Evolutionary conservation across 2,797 vertebrate species (phyloP).

Genomic region (Anolis apletophallus): DNA sequence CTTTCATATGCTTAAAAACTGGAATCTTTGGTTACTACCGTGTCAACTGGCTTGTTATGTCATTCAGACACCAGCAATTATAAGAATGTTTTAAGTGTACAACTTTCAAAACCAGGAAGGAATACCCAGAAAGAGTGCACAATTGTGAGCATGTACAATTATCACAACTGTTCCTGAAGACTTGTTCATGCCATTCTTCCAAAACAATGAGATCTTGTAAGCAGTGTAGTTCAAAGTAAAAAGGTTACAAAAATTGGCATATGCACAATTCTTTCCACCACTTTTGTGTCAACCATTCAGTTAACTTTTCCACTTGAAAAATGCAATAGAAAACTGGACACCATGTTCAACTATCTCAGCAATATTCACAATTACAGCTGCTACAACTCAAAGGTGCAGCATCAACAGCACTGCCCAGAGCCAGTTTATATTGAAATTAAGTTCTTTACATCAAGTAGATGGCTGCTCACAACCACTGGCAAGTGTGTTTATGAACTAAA

Average conservation of each 20-base stretch:
- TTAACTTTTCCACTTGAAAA: conserved; percentile 89
- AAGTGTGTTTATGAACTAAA: conserved; percentile 88
- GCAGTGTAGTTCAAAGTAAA: conserved; percentile 85
- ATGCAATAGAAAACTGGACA: conserved; percentile 90
- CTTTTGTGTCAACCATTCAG: conserved; percentile 87
- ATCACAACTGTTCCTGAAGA: conserved; percentile 84
- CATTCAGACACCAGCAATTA: conserved; percentile 82
- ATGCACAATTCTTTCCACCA: conserved; percentile 88
- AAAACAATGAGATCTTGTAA: conserved; percentile 83
- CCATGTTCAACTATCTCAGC: conserved; percentile 87
- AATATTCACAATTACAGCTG: conserved; percentile 88
- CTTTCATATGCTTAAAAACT: conserved; percentile 90
- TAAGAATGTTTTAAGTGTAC: conserved; percentile 87
- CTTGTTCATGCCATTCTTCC: conserved; percentile 85
- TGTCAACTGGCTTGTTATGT: conserved; percentile 80
- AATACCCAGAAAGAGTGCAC: conserved; percentile 82
- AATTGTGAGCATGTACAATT: conserved; percentile 84
- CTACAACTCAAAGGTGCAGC: conserved; percentile 81
- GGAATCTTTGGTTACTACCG: conserved; percentile 88
- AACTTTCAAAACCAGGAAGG: conserved; percentile 84
- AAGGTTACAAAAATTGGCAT: conserved; percentile 88
- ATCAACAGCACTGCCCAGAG: conserved; percentile 79
- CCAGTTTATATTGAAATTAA: conserved; percentile 86
- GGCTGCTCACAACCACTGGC: conserved; percentile 89
- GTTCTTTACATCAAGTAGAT: conserved; percentile 91